A percentile compares a stretch with the other conserved stretches of the same genome.
Conservation (phyloP, 2,797 vertebrate species). For the Myoxocephalus aenaeus region DNA sequence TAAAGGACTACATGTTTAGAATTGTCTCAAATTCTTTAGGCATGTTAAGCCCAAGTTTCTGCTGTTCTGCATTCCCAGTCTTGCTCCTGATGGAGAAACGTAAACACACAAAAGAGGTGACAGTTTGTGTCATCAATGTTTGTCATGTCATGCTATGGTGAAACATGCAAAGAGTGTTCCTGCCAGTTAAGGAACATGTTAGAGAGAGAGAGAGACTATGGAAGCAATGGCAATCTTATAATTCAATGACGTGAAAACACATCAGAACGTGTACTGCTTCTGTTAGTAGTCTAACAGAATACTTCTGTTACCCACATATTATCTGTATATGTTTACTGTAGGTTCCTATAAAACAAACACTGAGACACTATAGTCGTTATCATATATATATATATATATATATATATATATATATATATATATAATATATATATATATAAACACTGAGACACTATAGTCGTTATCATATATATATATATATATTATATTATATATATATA, state of each 20-base stretch:
- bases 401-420: too few species aligned
- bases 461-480: too few species aligned
- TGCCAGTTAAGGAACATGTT: constrained; percentile 28
- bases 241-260: constrained; percentile 20
- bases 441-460: too few species aligned
- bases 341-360: constrained; percentile 7
- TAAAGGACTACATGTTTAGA: neutral
- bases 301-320: neutral
- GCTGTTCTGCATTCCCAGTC: neutral
- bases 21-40: neutral
- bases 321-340: constrained; percentile 1
- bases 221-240: constrained; percentile 22
- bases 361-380: neutral
- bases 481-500: too few species aligned
- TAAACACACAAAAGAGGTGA: constrained; percentile 10
- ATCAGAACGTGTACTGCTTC: neutral
- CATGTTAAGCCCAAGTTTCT: neutral
- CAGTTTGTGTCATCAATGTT: constrained; percentile 24
- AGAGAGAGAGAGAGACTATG: neutral
- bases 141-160: constrained; percentile 3
- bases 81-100: constrained; percentile 2
- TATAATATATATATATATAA: too few species aligned
- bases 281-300: neutral
- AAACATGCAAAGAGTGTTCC: constrained; percentile 29
- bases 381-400: too few species aligned